These are phyloP conservation scores for Drosophila phalerata DNA, from an alignment of 2,888 invertebrate species.

Conservation along the genomic window DNA sequence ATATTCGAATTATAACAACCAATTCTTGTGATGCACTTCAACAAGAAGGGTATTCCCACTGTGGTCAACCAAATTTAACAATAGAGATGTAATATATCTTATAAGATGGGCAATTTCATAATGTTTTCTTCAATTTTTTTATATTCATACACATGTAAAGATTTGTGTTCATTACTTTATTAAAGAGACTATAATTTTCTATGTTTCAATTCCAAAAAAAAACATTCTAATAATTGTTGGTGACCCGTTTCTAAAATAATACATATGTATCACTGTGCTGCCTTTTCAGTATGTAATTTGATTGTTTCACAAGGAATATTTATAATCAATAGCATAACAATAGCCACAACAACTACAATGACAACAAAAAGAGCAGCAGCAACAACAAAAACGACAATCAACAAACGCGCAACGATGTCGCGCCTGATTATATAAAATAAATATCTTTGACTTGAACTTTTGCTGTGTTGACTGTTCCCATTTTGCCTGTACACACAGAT, in stretches of 20 bases:
- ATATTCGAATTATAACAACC: neutral
- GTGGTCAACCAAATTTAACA: too few relatives aligned
- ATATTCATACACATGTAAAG: too few relatives aligned
- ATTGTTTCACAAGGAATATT: conserved; percentile 65
- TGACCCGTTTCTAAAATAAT: conserved; percentile 41
- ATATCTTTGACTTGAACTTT: conserved; percentile 72
- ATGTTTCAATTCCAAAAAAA: neutral
- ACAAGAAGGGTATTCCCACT: neutral
- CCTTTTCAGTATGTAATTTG: conserved; percentile 30
- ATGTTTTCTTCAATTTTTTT: too few relatives aligned
- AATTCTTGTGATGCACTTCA: neutral
- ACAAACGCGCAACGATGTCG: conserved; percentile 64
- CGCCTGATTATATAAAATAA: conserved; percentile 69
- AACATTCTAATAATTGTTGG: neutral
- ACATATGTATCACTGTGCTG: conserved; percentile 16
- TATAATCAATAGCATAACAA: conserved; percentile 60
- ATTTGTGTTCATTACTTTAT: too few relatives aligned
- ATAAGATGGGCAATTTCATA: too few relatives aligned
- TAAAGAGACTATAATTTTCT: too few relatives aligned
- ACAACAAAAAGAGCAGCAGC: conserved; percentile 8
- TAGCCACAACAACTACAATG: conserved; percentile 16
- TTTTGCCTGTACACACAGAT: conserved; percentile 60
- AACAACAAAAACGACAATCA: conserved; percentile 43
- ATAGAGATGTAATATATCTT: too few relatives aligned
- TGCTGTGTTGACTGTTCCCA: conserved; percentile 77